Evolutionary conservation across 2,113 vertebrate genomes (phyloP).

Genomic region (Melanostigma gelatinosum): DNA sequence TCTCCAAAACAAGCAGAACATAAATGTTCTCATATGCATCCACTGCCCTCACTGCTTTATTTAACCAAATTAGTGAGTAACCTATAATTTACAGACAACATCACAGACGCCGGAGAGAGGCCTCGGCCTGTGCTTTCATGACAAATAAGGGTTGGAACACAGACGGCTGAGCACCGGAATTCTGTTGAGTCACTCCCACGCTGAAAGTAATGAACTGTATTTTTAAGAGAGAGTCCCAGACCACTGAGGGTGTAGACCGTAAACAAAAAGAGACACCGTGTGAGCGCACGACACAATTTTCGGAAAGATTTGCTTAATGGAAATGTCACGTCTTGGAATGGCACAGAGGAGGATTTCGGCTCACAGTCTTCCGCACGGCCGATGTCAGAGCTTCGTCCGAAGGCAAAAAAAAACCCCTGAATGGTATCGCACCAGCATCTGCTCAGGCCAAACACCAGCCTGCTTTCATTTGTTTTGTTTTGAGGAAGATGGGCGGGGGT

Average conservation of each 20-base stretch:
- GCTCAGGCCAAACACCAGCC: conserved; percentile 55
- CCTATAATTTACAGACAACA: conserved; percentile 64
- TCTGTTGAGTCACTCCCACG: conserved; percentile 70
- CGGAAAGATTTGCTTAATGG: conserved; percentile 59
- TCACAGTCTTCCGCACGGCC: conserved; percentile 17
- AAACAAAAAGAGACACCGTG: conserved; percentile 70
- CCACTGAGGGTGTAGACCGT: conserved; percentile 64
- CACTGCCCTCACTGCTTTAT: conserved; percentile 51
- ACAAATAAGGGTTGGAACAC: conserved; percentile 59
- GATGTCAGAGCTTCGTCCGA: conserved; percentile 13
- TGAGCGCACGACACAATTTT: conserved; percentile 37
- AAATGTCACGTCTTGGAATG: conserved; percentile 62
- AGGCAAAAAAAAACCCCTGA: neutral
- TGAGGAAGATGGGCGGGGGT: conserved; percentile 30
- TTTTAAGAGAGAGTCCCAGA: conserved; percentile 65
- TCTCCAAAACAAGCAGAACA: conserved; percentile 62
- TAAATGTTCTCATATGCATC: conserved; percentile 37
- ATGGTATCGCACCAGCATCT: conserved; percentile 55
- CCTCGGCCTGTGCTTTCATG: conserved; percentile 55
- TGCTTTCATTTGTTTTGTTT: conserved; percentile 60
- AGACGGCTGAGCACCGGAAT: conserved; percentile 23
- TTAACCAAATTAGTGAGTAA: conserved; percentile 67
- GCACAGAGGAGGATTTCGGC: conserved; percentile 33
- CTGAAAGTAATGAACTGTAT: conserved; percentile 72
- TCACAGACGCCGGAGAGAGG: conserved; percentile 46